phyloP scores from a whole-genome alignment of 2,797 vertebrate genomes.

The Melanotaenia boesemani region DNA sequence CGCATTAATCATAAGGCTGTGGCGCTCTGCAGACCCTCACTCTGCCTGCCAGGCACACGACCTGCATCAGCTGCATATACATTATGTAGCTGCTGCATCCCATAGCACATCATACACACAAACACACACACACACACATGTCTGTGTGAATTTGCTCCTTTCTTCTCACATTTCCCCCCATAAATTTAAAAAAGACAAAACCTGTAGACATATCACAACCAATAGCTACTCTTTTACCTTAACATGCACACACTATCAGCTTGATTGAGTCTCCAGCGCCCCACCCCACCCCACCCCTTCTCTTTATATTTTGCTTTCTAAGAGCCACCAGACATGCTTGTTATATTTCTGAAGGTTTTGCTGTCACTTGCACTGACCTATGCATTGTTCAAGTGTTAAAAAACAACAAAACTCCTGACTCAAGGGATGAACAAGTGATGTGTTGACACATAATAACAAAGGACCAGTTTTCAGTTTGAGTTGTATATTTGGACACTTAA shows the following conservation, averaged over 20 bases:
- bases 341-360: too few relatives aligned
- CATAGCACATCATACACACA: too few relatives aligned
- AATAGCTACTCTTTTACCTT: neutral
- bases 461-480: too few relatives aligned
- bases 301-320: neutral
- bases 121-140: neutral
- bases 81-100: neutral
- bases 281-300: too few relatives aligned
- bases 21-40: slow-evolving; percentile 68
- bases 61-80: slow-evolving; percentile 22
- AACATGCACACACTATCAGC: neutral
- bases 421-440: too few relatives aligned
- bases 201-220: neutral
- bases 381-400: too few relatives aligned
- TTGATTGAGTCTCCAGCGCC: neutral
- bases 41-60: slow-evolving; percentile 16
- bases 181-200: neutral
- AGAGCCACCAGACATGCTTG: neutral
- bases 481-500: too few relatives aligned
- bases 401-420: too few relatives aligned
- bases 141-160: neutral
- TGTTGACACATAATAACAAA: too few relatives aligned
- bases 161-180: neutral
- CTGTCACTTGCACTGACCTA: too few relatives aligned
- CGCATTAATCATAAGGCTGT: slow-evolving; percentile 80